These are phyloP conservation scores for Netelia inedita DNA, from an alignment of 2,888 invertebrate species.

Conservation along the genomic window DNA sequence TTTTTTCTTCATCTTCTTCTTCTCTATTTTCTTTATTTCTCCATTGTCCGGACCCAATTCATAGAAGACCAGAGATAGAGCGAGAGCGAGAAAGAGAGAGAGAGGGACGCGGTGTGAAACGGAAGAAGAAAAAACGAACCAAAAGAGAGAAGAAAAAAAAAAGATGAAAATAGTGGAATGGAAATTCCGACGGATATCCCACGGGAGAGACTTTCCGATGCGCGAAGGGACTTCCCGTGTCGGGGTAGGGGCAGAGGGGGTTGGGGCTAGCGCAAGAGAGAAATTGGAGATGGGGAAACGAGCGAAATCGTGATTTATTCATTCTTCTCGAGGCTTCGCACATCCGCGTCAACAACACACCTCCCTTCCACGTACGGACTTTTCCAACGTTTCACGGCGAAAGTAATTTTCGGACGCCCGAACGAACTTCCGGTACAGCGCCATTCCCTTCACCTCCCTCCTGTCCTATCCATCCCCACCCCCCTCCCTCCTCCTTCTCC, in stretches of 20 bases:
- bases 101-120: neutral
- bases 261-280: neutral
- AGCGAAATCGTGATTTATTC: conserved; percentile 53
- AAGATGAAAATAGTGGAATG: neutral
- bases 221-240: neutral
- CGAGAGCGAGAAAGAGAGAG: neutral
- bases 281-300: neutral
- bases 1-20: too few species aligned
- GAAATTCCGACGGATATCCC: neutral
- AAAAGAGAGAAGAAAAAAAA: neutral
- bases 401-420: conserved; percentile 50
- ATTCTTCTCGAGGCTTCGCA: conserved; percentile 34
- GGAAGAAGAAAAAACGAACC: neutral
- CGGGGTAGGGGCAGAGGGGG: neutral
- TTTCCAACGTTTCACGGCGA: conserved; percentile 17
- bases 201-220: neutral
- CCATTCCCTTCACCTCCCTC: too few species aligned
- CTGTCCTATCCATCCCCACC: too few species aligned
- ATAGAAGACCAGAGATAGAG: neutral
- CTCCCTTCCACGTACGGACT: neutral
- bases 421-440: conserved; percentile 27
- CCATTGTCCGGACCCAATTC: too few species aligned
- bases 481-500: too few species aligned
- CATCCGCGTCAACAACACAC: conserved; percentile 11
- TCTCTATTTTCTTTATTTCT: too few species aligned